Evolutionary conservation across 2,797 vertebrate species (phyloP), one percentile per base, ranked within the genome.

Genomic region (Acanthurus lineatus): DNA sequence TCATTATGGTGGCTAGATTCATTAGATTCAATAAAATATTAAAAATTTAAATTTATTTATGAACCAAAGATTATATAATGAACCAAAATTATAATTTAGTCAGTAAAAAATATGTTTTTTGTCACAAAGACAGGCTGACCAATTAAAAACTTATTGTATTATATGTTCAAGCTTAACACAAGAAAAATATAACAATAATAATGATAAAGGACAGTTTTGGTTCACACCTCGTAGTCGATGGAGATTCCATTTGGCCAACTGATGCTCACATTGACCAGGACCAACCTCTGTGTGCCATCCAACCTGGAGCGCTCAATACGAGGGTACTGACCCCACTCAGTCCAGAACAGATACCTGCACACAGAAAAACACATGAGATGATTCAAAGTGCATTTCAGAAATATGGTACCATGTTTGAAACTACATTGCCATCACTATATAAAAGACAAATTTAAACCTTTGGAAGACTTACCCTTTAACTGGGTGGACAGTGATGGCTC

Each of bases 241-340:
- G 98, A 99, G 79, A 99, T 98, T 40, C 98, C 98, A 0, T 99
- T 99, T 81, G 98, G 98, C 98, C 98, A 99, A 74, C 97, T 99
- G 94, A 99, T 99, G 93, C 97, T 99, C 81, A 91, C 91, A 0
- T 99, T 99, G 45, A 99, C 97, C 72, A 99, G 86, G 58, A 99
- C 97, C 82, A 96, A 77, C 32, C 98, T 95, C 82, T 98, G 95
- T 0, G 96, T 93, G n/a, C 98, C 98, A 0, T 99, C 98, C 65
- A 99, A 91, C 48, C 96, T 96, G 0, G 98, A 98, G 51, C 98
- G 95, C 84, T 99, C 98, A 0, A 99, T 99, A 42, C 98, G 97
- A 0, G 98, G 98, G 72, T 99, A 98, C 91, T 98, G 98, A 67
- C 98, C 98, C 98, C 98, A 99, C 88, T 99, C 98, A 0, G 98